Conservation (phyloP, 2,888 invertebrate species). For the Drosophila hawaiiensis region DNA sequence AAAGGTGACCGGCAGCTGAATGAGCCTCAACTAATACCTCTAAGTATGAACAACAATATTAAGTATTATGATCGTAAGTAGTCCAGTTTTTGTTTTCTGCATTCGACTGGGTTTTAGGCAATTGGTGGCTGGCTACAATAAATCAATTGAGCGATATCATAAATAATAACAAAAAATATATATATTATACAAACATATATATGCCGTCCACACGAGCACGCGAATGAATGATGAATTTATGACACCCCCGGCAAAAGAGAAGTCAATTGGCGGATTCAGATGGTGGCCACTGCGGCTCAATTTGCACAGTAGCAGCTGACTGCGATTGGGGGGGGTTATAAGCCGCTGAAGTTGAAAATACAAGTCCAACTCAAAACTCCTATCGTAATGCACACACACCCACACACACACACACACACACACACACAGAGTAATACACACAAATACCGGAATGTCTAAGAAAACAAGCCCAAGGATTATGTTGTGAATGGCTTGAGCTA, state of each 20-base stretch:
- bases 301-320: constrained; percentile 66
- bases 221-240: constrained; percentile 79
- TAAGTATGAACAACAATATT: constrained; percentile 20
- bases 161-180: constrained; percentile 37
- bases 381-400: constrained; percentile 59
- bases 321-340: constrained; percentile 9
- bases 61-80: constrained; percentile 32
- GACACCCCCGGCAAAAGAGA: constrained; percentile 53
- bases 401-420: constrained; percentile 4
- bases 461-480: constrained; percentile 78
- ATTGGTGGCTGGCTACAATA: constrained; percentile 53
- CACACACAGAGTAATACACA: neutral
- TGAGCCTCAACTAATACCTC: constrained; percentile 7
- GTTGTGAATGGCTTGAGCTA: constrained; percentile 61
- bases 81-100: constrained; percentile 33
- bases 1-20: constrained; percentile 40
- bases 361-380: constrained; percentile 46
- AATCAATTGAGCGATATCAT: constrained; percentile 68
- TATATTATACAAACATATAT: constrained; percentile 1
- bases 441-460: constrained; percentile 49
- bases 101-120: constrained; percentile 50
- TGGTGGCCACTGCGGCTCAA: constrained; percentile 48
- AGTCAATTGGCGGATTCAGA: constrained; percentile 50
- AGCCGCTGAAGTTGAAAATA: constrained; percentile 35
- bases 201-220: constrained; percentile 40